A percentile compares a stretch with the other conserved stretches of the same genome.
These are phyloP conservation scores for Gymnodraco acuticeps DNA, from an alignment of 2,797 vertebrate genomes.

Conservation along the genomic window DNA sequence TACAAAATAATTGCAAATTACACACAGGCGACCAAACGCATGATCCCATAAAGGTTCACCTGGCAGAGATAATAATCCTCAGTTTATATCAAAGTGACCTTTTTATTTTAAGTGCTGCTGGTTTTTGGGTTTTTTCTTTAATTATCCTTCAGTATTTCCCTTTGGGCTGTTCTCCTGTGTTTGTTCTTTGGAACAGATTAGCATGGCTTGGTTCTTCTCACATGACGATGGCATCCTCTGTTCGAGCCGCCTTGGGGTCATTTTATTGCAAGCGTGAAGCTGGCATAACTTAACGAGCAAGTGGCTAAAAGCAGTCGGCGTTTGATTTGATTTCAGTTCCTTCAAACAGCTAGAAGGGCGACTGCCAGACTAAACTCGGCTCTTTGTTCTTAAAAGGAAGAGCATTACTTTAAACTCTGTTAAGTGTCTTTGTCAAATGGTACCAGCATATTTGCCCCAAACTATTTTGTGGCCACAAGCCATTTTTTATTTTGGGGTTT, in stretches of 20 bases:
- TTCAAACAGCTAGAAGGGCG: conserved; percentile 10
- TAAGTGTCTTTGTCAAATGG: conserved; percentile 8
- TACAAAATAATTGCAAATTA: too few species aligned
- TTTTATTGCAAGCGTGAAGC: conserved; percentile 53
- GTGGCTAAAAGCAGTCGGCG: conserved; percentile 36
- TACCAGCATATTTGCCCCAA: conserved; percentile 3
- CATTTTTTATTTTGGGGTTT: neutral
- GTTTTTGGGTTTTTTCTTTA: conserved; percentile 24
- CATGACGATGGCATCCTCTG: conserved; percentile 53
- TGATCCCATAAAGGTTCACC: too few species aligned
- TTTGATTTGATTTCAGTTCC: conserved; percentile 54
- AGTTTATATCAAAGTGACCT: neutral
- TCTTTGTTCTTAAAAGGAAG: conserved; percentile 29
- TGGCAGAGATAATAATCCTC: neutral
- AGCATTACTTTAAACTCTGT: conserved; percentile 26
- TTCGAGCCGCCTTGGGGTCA: conserved; percentile 35
- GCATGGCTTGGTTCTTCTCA: conserved; percentile 48
- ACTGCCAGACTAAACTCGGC: conserved; percentile 52
- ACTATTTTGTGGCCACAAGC: conserved; percentile 14
- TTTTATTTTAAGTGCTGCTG: conserved; percentile 10
- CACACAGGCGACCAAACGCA: too few species aligned
- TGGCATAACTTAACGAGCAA: conserved; percentile 52
- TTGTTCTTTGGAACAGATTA: conserved; percentile 50
- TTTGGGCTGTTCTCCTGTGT: conserved; percentile 29
- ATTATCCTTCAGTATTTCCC: conserved; percentile 3